Percentiles rank a stretch among this genome's conserved stretches.
Conservation (phyloP, 2,113 vertebrate genomes). For the Zosterops lateralis region DNA sequence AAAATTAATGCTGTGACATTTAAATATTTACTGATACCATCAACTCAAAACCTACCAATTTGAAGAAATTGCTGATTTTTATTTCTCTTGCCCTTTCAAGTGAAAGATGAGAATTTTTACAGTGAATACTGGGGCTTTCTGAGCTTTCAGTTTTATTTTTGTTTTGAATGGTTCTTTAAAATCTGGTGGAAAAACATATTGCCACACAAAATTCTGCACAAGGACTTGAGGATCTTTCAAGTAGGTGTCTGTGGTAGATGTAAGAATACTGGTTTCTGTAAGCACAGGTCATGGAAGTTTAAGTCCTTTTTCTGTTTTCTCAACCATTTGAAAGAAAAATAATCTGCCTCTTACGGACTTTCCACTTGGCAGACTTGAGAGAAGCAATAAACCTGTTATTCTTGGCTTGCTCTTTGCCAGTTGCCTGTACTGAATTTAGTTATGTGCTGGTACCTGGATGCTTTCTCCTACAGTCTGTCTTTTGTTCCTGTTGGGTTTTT, state of each 20-base stretch:
- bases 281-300: not conserved
- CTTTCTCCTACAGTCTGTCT: not conserved
- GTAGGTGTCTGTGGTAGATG: accelerated
- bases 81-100: not conserved
- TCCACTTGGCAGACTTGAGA: slow-evolving; percentile 25
- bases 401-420: slow-evolving; percentile 20
- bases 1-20: not conserved
- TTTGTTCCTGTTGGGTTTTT: not conserved
- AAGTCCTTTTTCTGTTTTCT: slow-evolving; percentile 4
- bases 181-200: not conserved
- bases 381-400: slow-evolving; percentile 40
- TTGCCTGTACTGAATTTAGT: not conserved
- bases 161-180: not conserved
- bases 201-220: not conserved
- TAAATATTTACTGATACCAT: not conserved
- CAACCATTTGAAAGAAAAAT: slow-evolving; percentile 48
- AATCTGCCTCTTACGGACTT: not conserved
- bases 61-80: not conserved
- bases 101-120: not conserved
- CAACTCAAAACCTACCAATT: not conserved
- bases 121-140: not conserved
- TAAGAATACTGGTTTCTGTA: not conserved
- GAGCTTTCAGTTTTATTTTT: not conserved
- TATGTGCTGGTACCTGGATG: not conserved
- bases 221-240: not conserved